Conservation (phyloP, 2,888 invertebrate species). For the Caenorhabditis afra region DNA sequence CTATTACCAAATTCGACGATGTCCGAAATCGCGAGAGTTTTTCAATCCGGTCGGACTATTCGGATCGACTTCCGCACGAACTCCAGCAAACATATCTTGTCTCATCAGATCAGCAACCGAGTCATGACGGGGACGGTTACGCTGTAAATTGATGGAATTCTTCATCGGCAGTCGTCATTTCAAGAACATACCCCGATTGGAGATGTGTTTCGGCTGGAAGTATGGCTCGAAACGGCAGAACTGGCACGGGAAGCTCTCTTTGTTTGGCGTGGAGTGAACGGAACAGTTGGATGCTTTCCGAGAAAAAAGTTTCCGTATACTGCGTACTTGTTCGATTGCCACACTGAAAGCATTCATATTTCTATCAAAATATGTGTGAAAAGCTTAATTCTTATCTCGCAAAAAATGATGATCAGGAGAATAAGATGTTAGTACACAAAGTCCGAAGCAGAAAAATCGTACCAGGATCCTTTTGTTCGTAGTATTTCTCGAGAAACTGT, state of each 20-base stretch:
- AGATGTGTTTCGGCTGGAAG: slow-evolving; percentile 42
- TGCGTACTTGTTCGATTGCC: slow-evolving; percentile 91
- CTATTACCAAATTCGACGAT: slow-evolving; percentile 72
- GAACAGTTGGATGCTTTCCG: slow-evolving; percentile 53
- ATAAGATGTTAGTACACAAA: slow-evolving; percentile 11
- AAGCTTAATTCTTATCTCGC: neutral
- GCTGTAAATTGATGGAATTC: slow-evolving; percentile 16
- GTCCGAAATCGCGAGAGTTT: slow-evolving; percentile 76
- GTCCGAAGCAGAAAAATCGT: no score
- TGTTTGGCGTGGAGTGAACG: slow-evolving; percentile 44
- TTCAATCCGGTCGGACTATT: slow-evolving; percentile 78
- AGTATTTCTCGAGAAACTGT: slow-evolving; percentile 90
- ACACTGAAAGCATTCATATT: slow-evolving; percentile 82
- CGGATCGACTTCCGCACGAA: slow-evolving; percentile 57
- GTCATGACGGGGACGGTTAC: slow-evolving; percentile 51
- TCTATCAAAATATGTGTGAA: neutral
- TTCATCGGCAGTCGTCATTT: neutral
- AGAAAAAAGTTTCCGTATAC: slow-evolving; percentile 90
- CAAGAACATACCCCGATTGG: slow-evolving; percentile 50
- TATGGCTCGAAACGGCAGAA: slow-evolving; percentile 42
- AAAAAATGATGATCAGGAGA: slow-evolving; percentile 9
- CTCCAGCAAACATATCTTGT: slow-evolving; percentile 45
- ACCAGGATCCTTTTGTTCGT: slow-evolving; percentile 84
- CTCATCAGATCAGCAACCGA: slow-evolving; percentile 58
- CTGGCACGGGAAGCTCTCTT: slow-evolving; percentile 47